Conservation (phyloP, 1,140 invertebrate genomes). For the Tenebrio molitor region DNA sequence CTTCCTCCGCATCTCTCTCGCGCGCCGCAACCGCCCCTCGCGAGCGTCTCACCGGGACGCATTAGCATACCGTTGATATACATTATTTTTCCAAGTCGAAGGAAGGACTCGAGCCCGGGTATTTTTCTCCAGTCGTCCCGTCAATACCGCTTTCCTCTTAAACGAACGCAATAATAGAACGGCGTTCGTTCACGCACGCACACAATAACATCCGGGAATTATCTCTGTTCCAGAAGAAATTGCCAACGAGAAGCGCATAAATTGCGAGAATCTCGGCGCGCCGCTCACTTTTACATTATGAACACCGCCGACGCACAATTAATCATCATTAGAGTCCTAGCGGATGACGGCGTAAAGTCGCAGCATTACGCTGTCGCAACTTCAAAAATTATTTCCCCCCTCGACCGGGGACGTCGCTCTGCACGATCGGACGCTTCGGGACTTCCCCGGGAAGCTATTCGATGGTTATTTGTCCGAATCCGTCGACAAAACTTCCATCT, state of each 20-base stretch:
- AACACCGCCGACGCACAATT: conserved; percentile 14
- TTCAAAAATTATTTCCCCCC: conserved; percentile 26
- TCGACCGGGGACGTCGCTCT: neutral
- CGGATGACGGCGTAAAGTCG: conserved; percentile 25
- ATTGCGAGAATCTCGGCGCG: neutral
- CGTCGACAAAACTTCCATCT: too few species aligned
- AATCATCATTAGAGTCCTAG: conserved; percentile 34
- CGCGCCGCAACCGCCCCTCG: conserved; percentile 28
- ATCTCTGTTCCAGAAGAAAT: too few species aligned
- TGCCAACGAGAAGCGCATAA: conserved; percentile 5
- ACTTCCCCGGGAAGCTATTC: too few species aligned
- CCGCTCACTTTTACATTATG: neutral
- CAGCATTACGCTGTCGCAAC: conserved; percentile 20
- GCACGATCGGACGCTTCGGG: too few species aligned
- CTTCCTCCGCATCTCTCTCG: neutral
- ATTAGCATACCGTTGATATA: conserved; percentile 47
- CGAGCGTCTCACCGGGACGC: conserved; percentile 43
- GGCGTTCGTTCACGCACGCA: neutral
- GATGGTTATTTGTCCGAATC: too few species aligned
- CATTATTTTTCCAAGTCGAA: conserved; percentile 46
- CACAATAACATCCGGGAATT: too few species aligned
- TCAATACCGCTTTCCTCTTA: conserved; percentile 24
- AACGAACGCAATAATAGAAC: conserved; percentile 33
- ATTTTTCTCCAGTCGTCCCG: conserved; percentile 12
- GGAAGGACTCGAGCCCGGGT: conserved; percentile 25